These are phyloP conservation scores for Aphodius granarius DNA, from an alignment of 2,888 invertebrate genomes.

Conservation along the genomic window DNA sequence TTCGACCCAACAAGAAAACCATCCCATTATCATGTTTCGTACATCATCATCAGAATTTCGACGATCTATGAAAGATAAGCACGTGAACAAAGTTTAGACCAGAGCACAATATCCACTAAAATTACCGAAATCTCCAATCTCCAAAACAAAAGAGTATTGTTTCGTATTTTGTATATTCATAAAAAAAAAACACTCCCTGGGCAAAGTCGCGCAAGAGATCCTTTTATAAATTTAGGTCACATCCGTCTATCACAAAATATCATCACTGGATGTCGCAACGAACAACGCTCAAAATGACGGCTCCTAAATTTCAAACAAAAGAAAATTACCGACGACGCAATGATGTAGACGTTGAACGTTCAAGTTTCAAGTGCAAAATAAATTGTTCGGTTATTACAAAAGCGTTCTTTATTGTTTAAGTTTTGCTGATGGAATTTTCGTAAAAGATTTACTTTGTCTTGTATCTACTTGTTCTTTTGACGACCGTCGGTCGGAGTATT, in stretches of 20 bases:
- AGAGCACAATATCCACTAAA: background rate
- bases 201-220: background rate
- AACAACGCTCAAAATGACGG: background rate
- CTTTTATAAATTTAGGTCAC: background rate
- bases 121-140: background rate
- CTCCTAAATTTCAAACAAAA: background rate
- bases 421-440: background rate
- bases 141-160: background rate
- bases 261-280: background rate
- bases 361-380: background rate
- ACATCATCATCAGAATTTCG: background rate
- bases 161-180: background rate
- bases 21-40: background rate
- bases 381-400: background rate
- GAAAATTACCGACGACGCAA: background rate
- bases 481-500: background rate
- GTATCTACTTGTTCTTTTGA: background rate
- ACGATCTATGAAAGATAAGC: background rate
- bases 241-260: background rate
- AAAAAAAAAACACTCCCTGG: background rate
- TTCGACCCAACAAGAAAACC: background rate
- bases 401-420: background rate
- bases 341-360: background rate
- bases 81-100: background rate
- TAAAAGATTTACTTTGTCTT: background rate